A percentile compares a stretch with the other conserved stretches of the same genome.
These are phyloP conservation scores for Motacilla alba DNA, from an alignment of 2,113 vertebrate species.

Conservation along the genomic window DNA sequence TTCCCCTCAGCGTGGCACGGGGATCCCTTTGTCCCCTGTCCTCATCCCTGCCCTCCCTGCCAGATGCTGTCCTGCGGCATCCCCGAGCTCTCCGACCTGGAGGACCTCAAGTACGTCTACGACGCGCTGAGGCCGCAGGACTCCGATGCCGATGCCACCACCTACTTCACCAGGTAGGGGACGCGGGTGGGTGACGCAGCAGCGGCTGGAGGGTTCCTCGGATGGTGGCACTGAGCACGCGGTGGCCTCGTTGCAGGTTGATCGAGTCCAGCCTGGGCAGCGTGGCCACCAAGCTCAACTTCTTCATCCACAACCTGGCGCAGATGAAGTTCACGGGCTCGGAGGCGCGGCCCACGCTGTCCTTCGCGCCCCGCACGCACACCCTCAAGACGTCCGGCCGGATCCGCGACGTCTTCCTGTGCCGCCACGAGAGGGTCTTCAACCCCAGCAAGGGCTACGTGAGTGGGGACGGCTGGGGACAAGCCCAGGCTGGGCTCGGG, in stretches of 20 bases:
- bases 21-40: background rate
- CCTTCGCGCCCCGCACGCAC: conserved; percentile 85
- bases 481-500: fast-evolving
- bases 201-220: fast-evolving
- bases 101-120: conserved; percentile 94
- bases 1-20: fast-evolving
- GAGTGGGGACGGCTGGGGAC: conserved; percentile 47
- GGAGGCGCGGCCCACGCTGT: conserved; percentile 82
- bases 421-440: conserved; percentile 81
- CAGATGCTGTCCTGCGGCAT: conserved; percentile 98
- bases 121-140: conserved; percentile 93
- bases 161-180: conserved; percentile 92
- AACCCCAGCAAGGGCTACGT: conserved; percentile 89
- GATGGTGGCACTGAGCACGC: fast-evolving
- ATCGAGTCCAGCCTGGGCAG: conserved; percentile 97
- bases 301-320: conserved; percentile 98
- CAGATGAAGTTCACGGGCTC: conserved; percentile 94
- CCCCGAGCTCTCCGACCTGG: conserved; percentile 90
- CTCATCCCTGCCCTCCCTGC: background rate
- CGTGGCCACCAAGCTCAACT: conserved; percentile 98
- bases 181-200: fast-evolving
- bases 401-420: conserved; percentile 86
- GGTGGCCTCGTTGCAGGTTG: conserved; percentile 68
- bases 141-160: conserved; percentile 91
- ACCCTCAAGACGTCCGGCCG: conserved; percentile 80